Conservation (phyloP, 2,888 invertebrate species). For the Bombylius discolor region DNA sequence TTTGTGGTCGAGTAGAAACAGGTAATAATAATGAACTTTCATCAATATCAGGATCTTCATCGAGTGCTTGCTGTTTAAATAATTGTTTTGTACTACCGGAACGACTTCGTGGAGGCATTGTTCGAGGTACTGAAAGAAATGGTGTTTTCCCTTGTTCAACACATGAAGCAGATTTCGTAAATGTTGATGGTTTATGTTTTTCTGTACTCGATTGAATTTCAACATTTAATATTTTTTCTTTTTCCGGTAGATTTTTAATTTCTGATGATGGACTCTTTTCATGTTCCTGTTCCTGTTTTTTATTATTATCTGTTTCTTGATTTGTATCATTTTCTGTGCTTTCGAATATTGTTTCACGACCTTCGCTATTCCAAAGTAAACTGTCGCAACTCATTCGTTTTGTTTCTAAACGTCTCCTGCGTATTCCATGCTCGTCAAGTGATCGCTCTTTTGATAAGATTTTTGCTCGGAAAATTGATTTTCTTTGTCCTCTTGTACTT, state of each 20-base stretch:
- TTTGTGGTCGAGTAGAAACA: slow-evolving; percentile 9
- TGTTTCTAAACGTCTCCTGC: slow-evolving; percentile 42
- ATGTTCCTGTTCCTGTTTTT: slow-evolving; percentile 16
- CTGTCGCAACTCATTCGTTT: slow-evolving; percentile 37
- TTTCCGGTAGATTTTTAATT: background rate
- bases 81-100: slow-evolving; percentile 43
- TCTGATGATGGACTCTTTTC: slow-evolving; percentile 8
- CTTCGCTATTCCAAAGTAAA: slow-evolving; percentile 30
- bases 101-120: slow-evolving; percentile 35
- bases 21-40: slow-evolving; percentile 40
- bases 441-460: slow-evolving; percentile 33
- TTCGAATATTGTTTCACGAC: slow-evolving; percentile 35
- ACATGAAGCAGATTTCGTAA: slow-evolving; percentile 31
- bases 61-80: slow-evolving; percentile 44
- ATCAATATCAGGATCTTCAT: slow-evolving; percentile 40
- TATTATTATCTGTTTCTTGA: slow-evolving; percentile 23
- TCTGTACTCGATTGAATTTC: slow-evolving; percentile 11
- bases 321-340: slow-evolving; percentile 29
- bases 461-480: slow-evolving; percentile 30
- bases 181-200: slow-evolving; percentile 20
- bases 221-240: slow-evolving; percentile 1
- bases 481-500: slow-evolving; percentile 9
- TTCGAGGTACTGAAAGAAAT: slow-evolving; percentile 31
- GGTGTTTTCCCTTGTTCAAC: slow-evolving; percentile 23
- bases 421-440: slow-evolving; percentile 34